Evolutionary conservation across 2,888 invertebrate genomes (phyloP).

Genomic region (Andrena praecox): DNA sequence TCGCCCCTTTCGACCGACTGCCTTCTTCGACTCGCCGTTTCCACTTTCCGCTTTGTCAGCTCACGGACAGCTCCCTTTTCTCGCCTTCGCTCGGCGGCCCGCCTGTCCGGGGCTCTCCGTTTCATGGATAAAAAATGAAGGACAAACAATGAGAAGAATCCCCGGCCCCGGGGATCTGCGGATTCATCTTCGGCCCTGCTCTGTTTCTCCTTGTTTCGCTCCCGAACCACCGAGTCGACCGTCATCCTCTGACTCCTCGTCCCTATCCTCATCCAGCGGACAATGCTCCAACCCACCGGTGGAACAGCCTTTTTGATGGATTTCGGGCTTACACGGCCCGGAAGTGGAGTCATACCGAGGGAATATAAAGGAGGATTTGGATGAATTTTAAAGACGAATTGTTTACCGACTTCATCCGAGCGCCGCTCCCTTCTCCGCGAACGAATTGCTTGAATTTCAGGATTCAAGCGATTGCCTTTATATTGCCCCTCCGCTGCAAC

Average conservation of each 20-base stretch:
- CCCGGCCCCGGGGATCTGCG: background rate
- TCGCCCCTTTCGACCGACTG: constrained; percentile 11
- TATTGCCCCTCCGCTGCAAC: background rate
- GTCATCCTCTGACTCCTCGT: background rate
- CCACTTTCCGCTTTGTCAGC: constrained; percentile 34
- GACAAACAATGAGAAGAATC: constrained; percentile 36
- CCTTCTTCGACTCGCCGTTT: constrained; percentile 7
- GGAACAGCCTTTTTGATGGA: constrained; percentile 21
- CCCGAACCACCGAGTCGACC: background rate
- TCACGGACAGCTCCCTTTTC: constrained; percentile 35
- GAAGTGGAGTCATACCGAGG: constrained; percentile 2
- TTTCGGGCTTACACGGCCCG: background rate
- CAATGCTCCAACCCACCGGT: background rate
- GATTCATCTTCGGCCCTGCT: constrained; percentile 27
- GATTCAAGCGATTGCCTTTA: constrained; percentile 10
- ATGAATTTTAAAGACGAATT: constrained; percentile 48
- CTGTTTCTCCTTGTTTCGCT: constrained; percentile 17
- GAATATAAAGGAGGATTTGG: constrained; percentile 46
- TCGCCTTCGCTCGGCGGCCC: background rate
- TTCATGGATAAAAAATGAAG: constrained; percentile 39
- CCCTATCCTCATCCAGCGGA: background rate
- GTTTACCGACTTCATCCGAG: constrained; percentile 13
- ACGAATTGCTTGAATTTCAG: constrained; percentile 3
- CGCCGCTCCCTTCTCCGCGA: background rate
- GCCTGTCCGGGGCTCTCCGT: constrained; percentile 1